phyloP scores from a whole-genome alignment of 2,113 vertebrate genomes.

The Anolis sagrei region DNA sequence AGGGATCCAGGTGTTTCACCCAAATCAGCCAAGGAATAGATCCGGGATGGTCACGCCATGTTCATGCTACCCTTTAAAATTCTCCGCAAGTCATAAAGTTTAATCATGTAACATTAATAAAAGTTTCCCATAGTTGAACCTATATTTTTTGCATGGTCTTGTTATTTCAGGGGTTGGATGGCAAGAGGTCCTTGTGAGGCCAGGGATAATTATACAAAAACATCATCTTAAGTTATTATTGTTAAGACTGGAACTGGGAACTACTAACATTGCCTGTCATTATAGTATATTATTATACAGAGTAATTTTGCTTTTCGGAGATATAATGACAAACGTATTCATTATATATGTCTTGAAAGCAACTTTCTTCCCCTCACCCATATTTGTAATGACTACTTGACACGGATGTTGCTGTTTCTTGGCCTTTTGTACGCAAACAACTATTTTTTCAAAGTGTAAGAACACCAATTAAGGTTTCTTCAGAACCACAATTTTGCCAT shows the following conservation, averaged over 20 bases:
- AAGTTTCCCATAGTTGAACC: too few relatives aligned
- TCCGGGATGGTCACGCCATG: too few relatives aligned
- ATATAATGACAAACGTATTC: not conserved
- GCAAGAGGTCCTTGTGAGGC: not conserved
- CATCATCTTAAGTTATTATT: not conserved
- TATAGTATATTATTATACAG: slow-evolving; percentile 5
- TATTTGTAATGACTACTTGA: slow-evolving; percentile 17
- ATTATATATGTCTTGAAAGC: slow-evolving; percentile 9
- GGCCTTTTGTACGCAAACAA: not conserved
- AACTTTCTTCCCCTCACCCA: not conserved
- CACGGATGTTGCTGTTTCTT: not conserved
- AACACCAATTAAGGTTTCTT: not conserved
- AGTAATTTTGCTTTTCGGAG: not conserved
- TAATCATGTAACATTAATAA: too few relatives aligned
- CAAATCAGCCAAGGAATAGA: too few relatives aligned
- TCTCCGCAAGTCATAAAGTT: too few relatives aligned
- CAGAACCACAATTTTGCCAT: too few relatives aligned
- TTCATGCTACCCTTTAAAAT: too few relatives aligned
- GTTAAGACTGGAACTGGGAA: not conserved
- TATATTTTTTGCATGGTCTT: too few relatives aligned
- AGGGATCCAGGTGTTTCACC: too few relatives aligned
- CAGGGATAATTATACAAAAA: not conserved
- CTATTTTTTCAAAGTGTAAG: not conserved
- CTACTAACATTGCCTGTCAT: not conserved
- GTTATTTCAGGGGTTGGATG: too few relatives aligned